Base-by-base conservation (phyloP, 2,888 invertebrate species). In the Polia nebulosa region DNA sequence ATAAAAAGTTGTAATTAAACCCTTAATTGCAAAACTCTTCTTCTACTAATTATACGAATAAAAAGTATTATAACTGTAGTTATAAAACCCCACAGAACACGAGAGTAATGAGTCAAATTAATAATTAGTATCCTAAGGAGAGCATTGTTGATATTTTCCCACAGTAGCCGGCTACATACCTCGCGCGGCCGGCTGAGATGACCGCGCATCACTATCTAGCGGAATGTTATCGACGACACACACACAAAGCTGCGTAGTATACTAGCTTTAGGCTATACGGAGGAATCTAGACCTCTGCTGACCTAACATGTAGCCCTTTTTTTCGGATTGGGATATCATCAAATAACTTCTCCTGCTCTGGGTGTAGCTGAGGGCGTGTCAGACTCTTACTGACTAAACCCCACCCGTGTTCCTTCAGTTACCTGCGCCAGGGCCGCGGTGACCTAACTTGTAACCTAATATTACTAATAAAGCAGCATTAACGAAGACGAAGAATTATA, bases 161-260 rank as follows among this genome's bases (percentile, higher is more conserved):
- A 83, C 81, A 81, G 69, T 67, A 66, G 72, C 13, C 70, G 6
- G 81, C 78, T 88, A 86, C 87, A 55, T 86, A 83, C 85, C 60
- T 22, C 32, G 72, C 58, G 52, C 75, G 45, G 62, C 77, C 80
- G 81, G 62, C 78, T 76, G 79, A 81, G 71, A 81, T 84, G 85
- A 82, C 82, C 85, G 85, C 79, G 83, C 84, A 84, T 86, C 82
- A 80, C 83, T 85, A 84, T 88, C 84, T 84, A 78, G 65, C 62
- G 85, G 85, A 83, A 87, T 85, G 70, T 82, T 84, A 85, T 85
- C 82, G 78, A 77, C 69, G 53, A 57, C 57, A 73, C 69, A 59
- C 67, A 56, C 65, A 57, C 51, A 44, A 15, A 39, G n/a, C 45
- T 60, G 4, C 47, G 27, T 41, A 7, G 11, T 20, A 20, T 2